Evolutionary conservation across 1,140 invertebrate species (phyloP).

Genomic region (Oedothorax gibbosus): DNA sequence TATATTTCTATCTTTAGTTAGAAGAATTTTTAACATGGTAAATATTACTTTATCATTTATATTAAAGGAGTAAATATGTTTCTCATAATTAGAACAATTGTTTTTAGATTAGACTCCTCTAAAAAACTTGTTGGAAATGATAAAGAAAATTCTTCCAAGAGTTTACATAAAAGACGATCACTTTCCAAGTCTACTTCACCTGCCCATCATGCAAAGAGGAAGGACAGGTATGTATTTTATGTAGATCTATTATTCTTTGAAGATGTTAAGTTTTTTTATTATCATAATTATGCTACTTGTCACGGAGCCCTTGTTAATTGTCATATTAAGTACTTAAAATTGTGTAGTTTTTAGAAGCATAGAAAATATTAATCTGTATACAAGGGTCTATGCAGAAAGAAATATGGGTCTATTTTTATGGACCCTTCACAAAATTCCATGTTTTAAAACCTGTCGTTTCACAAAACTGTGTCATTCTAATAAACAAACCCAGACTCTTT

Average conservation of each 20-base stretch:
- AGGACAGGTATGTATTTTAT: slow-evolving; percentile 39
- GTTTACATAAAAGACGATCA: background rate
- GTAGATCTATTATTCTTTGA: background rate
- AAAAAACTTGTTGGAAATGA: slow-evolving; percentile 42
- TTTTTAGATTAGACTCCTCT: slow-evolving; percentile 23
- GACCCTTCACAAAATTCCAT: no score
- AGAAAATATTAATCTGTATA: no score
- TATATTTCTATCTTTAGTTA: background rate
- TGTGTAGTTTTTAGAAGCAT: no score
- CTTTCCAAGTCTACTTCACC: slow-evolving; percentile 47
- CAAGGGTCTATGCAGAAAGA: no score
- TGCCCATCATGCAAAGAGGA: slow-evolving; percentile 40
- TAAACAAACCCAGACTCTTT: no score
- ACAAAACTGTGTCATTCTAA: no score
- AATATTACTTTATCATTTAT: no score
- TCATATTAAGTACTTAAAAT: background rate
- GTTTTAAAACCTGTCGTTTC: no score
- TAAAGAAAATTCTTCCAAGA: slow-evolving; percentile 44
- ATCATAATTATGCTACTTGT: no score
- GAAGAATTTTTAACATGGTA: background rate
- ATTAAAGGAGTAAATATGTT: background rate
- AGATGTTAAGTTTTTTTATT: no score
- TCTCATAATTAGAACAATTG: background rate
- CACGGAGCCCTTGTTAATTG: background rate
- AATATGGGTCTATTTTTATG: no score